Evolutionary conservation across 2,113 vertebrate species (phyloP).

Genomic region (Cinclus cinclus): DNA sequence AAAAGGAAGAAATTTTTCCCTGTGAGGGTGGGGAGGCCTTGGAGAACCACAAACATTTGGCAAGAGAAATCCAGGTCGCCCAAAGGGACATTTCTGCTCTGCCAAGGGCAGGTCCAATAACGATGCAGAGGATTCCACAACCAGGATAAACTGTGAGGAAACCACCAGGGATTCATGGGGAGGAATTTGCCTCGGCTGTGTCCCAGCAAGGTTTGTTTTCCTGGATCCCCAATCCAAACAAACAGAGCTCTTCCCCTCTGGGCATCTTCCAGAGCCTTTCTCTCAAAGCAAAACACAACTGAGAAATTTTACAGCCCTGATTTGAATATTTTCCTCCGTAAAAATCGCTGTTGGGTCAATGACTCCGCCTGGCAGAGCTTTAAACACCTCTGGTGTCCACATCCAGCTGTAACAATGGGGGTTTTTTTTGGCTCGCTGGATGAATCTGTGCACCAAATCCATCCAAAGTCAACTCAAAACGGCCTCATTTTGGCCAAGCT

Average conservation of each 20-base stretch:
- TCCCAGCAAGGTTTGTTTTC: neutral
- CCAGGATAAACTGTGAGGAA: neutral
- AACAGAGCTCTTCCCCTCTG: neutral
- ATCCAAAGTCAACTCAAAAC: accelerated
- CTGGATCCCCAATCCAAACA: neutral
- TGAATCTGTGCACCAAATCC: neutral
- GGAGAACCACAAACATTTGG: neutral
- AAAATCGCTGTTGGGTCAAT: accelerated
- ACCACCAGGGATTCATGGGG: neutral
- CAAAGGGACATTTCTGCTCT: neutral
- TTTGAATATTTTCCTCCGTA: neutral
- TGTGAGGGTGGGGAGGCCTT: neutral
- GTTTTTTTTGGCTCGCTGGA: neutral
- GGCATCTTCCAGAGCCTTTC: neutral
- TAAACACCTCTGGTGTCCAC: too few species aligned
- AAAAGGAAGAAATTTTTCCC: accelerated
- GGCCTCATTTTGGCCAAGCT: accelerated
- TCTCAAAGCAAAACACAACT: accelerated
- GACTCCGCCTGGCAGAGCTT: neutral
- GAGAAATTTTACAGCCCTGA: accelerated
- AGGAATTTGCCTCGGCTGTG: neutral
- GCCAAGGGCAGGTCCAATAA: neutral
- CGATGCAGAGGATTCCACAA: accelerated
- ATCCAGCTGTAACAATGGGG: neutral
- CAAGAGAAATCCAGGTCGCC: neutral